These are phyloP conservation scores for Ciconia stormi DNA, from an alignment of 2,113 vertebrate genomes.

Conservation along the genomic window DNA sequence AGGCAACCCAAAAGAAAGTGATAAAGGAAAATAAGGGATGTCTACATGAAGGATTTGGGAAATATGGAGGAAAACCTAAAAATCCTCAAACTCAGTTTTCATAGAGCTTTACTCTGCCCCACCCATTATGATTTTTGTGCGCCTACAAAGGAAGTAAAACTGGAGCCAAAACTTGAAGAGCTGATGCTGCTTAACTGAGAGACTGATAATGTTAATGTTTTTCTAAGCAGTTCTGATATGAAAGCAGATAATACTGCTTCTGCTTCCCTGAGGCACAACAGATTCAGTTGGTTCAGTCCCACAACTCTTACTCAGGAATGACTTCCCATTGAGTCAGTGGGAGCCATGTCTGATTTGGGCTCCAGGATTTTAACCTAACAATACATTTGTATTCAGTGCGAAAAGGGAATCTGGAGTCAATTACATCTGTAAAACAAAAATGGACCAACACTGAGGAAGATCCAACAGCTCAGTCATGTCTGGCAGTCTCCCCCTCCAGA, in stretches of 20 bases:
- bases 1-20: not conserved
- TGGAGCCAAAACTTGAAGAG: not conserved
- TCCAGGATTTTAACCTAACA: not conserved
- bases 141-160: not conserved
- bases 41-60: not conserved
- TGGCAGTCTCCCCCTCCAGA: not conserved
- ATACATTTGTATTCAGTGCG: not conserved
- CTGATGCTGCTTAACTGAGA: not conserved
- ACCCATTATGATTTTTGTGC: not conserved
- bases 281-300: not conserved
- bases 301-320: not conserved
- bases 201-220: not conserved
- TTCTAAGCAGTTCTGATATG: not conserved
- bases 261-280: not conserved
- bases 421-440: slow-evolving; percentile 36
- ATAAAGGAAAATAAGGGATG: not conserved
- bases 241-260: not conserved
- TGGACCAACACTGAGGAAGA: slow-evolving; percentile 16
- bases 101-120: not conserved
- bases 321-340: not conserved
- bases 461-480: slow-evolving; percentile 5
- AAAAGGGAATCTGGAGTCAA: not conserved
- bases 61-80: not conserved
- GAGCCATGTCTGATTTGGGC: not conserved
- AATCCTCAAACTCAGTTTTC: not conserved